Percentiles rank a stretch among this genome's conserved stretches.
phyloP scores from a whole-genome alignment of 2,113 vertebrate species.

The Paracanthobrama guichenoti region DNA sequence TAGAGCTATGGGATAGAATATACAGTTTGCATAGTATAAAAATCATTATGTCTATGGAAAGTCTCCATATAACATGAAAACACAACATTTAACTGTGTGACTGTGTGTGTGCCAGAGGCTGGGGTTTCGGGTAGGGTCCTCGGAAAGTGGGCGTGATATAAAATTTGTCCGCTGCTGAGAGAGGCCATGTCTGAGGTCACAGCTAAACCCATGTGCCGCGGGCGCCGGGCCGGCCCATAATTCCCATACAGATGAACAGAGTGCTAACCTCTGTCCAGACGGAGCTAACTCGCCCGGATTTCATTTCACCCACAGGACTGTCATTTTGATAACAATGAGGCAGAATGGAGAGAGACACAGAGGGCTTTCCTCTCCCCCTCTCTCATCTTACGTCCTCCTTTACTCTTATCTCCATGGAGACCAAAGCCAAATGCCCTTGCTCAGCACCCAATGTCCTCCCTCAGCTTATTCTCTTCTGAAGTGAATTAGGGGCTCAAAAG shows the following conservation, averaged over 20 bases:
- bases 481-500: conserved; percentile 14
- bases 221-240: conserved; percentile 82
- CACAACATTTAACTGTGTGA: background rate
- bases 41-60: no score
- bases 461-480: conserved; percentile 31
- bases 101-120: conserved; percentile 41
- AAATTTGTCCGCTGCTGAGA: conserved; percentile 81
- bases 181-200: conserved; percentile 85
- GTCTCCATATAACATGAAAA: no score
- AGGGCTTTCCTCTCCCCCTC: conserved; percentile 41
- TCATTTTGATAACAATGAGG: conserved; percentile 70
- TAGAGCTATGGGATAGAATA: background rate
- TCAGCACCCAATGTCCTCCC: conserved; percentile 57
- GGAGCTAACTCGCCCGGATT: conserved; percentile 70
- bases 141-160: conserved; percentile 84
- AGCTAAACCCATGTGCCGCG: conserved; percentile 84
- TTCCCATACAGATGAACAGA: conserved; percentile 83
- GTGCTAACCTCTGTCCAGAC: conserved; percentile 79
- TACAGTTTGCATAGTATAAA: background rate
- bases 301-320: conserved; percentile 78
- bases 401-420: conserved; percentile 67
- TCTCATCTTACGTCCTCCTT: conserved; percentile 31
- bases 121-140: conserved; percentile 53
- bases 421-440: conserved; percentile 61
- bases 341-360: conserved; percentile 60